These are phyloP conservation scores for Tenebrio molitor DNA, from an alignment of 1,140 invertebrate species.

Conservation along the genomic window DNA sequence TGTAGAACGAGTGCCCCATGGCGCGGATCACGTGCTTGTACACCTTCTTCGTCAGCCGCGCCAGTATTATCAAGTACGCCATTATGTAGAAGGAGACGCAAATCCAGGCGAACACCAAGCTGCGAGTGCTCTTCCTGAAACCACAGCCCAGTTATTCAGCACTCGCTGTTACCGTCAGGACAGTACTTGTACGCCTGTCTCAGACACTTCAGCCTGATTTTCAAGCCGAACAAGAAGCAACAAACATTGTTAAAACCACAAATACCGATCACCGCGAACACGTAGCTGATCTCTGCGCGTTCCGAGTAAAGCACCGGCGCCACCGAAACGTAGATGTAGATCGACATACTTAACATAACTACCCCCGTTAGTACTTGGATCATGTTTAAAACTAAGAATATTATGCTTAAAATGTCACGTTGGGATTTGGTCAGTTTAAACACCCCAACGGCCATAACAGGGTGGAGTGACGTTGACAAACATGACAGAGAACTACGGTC, in stretches of 20 bases:
- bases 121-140: slow-evolving; percentile 63
- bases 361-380: slow-evolving; percentile 59
- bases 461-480: slow-evolving; percentile 22
- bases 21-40: slow-evolving; percentile 63
- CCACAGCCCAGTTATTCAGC: not conserved
- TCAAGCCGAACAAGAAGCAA: slow-evolving; percentile 62
- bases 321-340: slow-evolving; percentile 59
- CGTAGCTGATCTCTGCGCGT: slow-evolving; percentile 63
- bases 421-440: slow-evolving; percentile 46
- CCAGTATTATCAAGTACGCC: slow-evolving; percentile 59
- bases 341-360: slow-evolving; percentile 55
- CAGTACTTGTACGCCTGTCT: slow-evolving; percentile 62
- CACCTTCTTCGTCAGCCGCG: slow-evolving; percentile 56
- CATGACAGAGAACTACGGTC: not conserved
- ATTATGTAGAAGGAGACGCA: slow-evolving; percentile 58
- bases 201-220: slow-evolving; percentile 62
- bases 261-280: slow-evolving; percentile 61
- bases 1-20: slow-evolving; percentile 60
- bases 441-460: slow-evolving; percentile 54
- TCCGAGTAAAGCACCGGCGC: slow-evolving; percentile 61
- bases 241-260: slow-evolving; percentile 61
- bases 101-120: slow-evolving; percentile 60
- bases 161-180: slow-evolving; percentile 10
- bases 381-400: slow-evolving; percentile 52
- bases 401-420: slow-evolving; percentile 44